phyloP scores from a whole-genome alignment of 1,140 invertebrate genomes.

The Teleopsis dalmanni region DNA sequence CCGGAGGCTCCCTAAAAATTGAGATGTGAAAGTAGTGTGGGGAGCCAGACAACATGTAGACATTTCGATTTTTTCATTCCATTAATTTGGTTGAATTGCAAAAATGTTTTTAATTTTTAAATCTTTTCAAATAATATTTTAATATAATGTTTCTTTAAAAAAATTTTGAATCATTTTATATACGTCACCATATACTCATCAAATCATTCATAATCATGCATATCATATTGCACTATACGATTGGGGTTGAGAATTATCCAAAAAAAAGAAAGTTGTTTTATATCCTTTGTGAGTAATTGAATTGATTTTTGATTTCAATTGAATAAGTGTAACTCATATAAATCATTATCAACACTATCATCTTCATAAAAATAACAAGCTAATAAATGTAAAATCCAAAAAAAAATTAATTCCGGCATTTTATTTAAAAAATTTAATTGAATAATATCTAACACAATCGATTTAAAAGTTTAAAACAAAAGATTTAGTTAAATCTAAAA shows the following conservation, averaged over 20 bases:
- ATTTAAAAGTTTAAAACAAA: too few species aligned
- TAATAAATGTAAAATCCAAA: slow-evolving; percentile 16
- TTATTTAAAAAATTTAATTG: too few species aligned
- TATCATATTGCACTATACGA: neutral
- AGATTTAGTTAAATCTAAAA: too few species aligned
- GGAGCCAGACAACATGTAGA: neutral
- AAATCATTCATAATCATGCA: neutral
- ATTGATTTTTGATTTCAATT: too few species aligned
- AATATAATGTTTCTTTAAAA: neutral
- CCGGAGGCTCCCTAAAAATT: slow-evolving; percentile 30
- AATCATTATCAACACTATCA: slow-evolving; percentile 4
- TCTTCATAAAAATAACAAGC: slow-evolving; percentile 16
- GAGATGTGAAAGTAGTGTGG: neutral
- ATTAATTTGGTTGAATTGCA: neutral
- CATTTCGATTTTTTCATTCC: neutral
- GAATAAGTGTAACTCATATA: neutral
- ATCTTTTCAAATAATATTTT: neutral
- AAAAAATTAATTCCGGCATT: too few species aligned
- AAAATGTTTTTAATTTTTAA: neutral
- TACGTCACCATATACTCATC: neutral
- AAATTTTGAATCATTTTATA: neutral
- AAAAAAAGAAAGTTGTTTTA: too few species aligned
- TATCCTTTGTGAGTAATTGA: too few species aligned
- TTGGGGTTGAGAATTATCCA: too few species aligned
- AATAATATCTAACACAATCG: too few species aligned